Base-by-base conservation (phyloP, 2,797 vertebrate genomes). In the Columba guinea region DNA sequence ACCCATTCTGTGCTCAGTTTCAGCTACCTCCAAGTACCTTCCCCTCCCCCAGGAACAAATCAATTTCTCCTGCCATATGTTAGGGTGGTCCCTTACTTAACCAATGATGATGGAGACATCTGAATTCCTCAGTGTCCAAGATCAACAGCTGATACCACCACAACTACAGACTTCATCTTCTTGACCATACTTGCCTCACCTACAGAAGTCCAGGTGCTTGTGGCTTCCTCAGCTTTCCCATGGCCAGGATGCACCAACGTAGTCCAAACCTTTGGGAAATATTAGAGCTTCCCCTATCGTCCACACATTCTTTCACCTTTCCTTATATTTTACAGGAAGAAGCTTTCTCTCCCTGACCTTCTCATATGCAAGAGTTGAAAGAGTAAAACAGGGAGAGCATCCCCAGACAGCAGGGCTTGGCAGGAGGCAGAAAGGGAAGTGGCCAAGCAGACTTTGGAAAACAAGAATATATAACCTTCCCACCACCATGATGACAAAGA, bases 221-320 rank as follows among this genome's bases (percentile, higher is more conserved):
- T 41, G 17, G 8, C 18, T 53, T 82, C n/a, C 41, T 90, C 51
- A 73, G 23, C 13, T 62, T 78, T 24, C 9, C 35, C 7, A 53
- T 2, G 5, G 41, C 21, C 53, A 62, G 49, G 23, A 77, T 19
- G 20, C 20, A 71, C 27, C 0, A 1, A n/a, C 8, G 21, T 2
- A 26, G 11, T 48, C n/a, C 21, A 73, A 82, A 78, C 2, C 12
- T 64, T 4, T 9, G 5, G 23, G 35, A 77, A 28, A 56, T 32
- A 32, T 8, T 39, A 58, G 13, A 24, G 8, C 28, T 79, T 87
- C 19, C 10, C 17, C 12, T 56, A 7, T 10, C 6, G 78, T 64
- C 49, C 70, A 14, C 30, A 39, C 19, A 22, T 49, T n/a, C 11
- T 68, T 75, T 53, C 15, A 14, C 12, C 11, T 34, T 53, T 79